Conservation (phyloP, 2,888 invertebrate species). For the Dyspetes luteomarginatus region DNA sequence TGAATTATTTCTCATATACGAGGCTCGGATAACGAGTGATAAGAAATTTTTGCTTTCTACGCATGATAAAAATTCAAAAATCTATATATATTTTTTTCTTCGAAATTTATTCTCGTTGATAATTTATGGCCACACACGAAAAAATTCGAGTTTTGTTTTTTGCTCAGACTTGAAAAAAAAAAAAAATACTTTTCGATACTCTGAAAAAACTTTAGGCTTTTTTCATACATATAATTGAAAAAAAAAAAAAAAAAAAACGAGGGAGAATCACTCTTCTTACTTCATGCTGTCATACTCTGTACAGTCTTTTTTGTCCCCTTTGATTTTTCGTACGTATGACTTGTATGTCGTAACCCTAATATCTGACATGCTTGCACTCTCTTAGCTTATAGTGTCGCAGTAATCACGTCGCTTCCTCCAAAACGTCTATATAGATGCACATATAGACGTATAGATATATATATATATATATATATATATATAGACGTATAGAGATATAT, state of each 20-base stretch:
- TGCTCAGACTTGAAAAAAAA: too few relatives aligned
- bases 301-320: slow-evolving; percentile 22
- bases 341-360: slow-evolving; percentile 7
- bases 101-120: too few relatives aligned
- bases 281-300: slow-evolving; percentile 26
- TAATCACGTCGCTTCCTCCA: slow-evolving; percentile 8
- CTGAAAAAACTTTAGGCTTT: neutral
- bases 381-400: slow-evolving; percentile 21
- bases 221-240: neutral
- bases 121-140: too few relatives aligned
- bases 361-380: slow-evolving; percentile 34
- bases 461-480: neutral
- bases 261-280: slow-evolving; percentile 19
- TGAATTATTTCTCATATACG: neutral
- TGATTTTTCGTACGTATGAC: slow-evolving; percentile 30
- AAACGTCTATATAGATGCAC: slow-evolving; percentile 1
- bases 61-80: too few relatives aligned
- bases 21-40: neutral
- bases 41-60: neutral
- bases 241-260: too few relatives aligned
- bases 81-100: too few relatives aligned
- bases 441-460: neutral
- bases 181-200: too few relatives aligned
- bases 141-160: too few relatives aligned
- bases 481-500: neutral